A percentile compares a stretch with the other conserved stretches of the same genome.
Evolutionary conservation across 2,797 vertebrate species (phyloP).

Genomic region (Protonibea diacanthus): DNA sequence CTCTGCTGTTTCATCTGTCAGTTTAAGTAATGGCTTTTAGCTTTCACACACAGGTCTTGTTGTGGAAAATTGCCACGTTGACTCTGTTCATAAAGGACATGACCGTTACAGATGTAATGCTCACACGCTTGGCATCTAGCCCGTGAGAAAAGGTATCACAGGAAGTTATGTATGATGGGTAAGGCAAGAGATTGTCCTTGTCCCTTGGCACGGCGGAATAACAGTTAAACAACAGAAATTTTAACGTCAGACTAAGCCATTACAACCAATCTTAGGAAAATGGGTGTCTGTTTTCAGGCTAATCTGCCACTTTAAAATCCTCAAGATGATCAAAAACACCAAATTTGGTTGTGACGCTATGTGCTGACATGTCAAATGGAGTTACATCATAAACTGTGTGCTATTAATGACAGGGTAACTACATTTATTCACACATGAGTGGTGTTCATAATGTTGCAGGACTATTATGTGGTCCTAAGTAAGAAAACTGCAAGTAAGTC

Average conservation of each 20-base stretch:
- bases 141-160: not conserved
- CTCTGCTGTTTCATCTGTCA: not conserved
- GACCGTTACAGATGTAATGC: not conserved
- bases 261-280: not conserved
- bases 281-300: not conserved
- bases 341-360: not conserved
- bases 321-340: not conserved
- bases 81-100: not conserved
- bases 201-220: not conserved
- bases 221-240: not conserved
- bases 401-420: not conserved
- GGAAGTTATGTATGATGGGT: constrained; percentile 15
- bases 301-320: not conserved
- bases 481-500: constrained; percentile 1
- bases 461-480: not conserved
- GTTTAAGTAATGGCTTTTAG: not conserved
- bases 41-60: not conserved
- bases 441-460: not conserved
- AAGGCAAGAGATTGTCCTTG: constrained; percentile 7
- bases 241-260: not conserved
- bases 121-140: not conserved
- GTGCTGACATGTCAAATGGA: not conserved
- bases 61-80: not conserved
- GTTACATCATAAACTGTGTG: not conserved
- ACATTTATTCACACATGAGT: not conserved